Conservation (phyloP, 2,888 invertebrate genomes). For the Selenia dentaria region DNA sequence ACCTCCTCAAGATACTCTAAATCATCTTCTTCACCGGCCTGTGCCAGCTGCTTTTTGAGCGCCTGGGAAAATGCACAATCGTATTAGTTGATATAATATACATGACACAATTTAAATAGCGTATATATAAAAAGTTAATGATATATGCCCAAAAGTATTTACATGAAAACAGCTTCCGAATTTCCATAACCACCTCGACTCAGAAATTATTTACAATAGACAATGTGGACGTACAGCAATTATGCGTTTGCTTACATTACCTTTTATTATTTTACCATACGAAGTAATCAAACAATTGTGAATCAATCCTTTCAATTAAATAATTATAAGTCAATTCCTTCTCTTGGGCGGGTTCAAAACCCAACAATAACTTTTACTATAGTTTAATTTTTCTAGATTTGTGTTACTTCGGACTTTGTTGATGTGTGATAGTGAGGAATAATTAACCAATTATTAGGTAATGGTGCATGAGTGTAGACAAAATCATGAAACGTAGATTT, state of each 20-base stretch:
- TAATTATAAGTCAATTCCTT: too few relatives aligned
- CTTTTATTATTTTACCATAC: not conserved
- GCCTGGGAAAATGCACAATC: constrained; percentile 49
- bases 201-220: not conserved
- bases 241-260: constrained; percentile 10
- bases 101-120: not conserved
- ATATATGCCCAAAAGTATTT: not conserved
- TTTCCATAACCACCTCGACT: not conserved
- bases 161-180: constrained; percentile 1
- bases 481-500: too few relatives aligned
- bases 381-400: too few relatives aligned
- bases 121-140: constrained; percentile 1
- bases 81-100: not conserved
- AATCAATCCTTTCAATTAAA: too few relatives aligned
- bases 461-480: too few relatives aligned
- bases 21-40: constrained; percentile 70
- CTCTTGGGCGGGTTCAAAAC: too few relatives aligned
- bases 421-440: too few relatives aligned
- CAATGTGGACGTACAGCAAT: constrained; percentile 10
- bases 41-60: constrained; percentile 72
- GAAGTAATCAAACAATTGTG: too few relatives aligned
- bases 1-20: constrained; percentile 69
- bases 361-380: too few relatives aligned
- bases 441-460: too few relatives aligned
- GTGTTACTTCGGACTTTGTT: too few relatives aligned